Evolutionary conservation across 2,113 vertebrate species (phyloP), one percentile per base, ranked within the genome.

Genomic region (Crocuta crocuta): DNA sequence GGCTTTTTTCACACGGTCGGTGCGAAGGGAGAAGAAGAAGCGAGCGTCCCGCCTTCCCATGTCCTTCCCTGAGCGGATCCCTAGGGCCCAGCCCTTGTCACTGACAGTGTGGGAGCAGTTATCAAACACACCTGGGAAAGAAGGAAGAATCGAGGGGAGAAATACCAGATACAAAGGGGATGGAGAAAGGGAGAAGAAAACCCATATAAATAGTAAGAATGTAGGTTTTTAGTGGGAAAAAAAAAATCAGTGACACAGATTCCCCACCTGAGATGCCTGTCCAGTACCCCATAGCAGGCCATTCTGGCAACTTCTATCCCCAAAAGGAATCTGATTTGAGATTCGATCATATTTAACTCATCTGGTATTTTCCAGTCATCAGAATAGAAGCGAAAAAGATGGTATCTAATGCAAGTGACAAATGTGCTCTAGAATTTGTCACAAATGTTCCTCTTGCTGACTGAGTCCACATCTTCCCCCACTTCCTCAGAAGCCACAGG

Each of bases 31-130:
- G 98, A 99, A 99, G 99, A 99, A 99, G 98, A 99, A 99, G 74
- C 99, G 99, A 10, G 99, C 99, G 0, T 99, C 99, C 98, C 98
- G 99, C 98, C 98, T 99, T 92, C 99, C 98, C 0, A 76, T 31
- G 0, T 98, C 98, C 93, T 99, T 99, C 96, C 98, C 93, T 0
- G 99, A 99, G 1, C 96, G 99, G 97, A 99, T 99, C 8, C 99
- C 99, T 48, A 99, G 98, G 0, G 99, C 99, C 99, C 99, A 99
- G 95, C 99, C 99, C 98, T 99, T 99, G 97, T 99, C 99, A 66
- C 98, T 99, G 98, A 98, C 96, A 0, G 98, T 98, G 95, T 99
- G 99, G 3, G 99, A 99, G 98, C 99, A 99, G 99, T 99, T 99
- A 98, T 99, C 99, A 95, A 99, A 99, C 80, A 99, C 98, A 58